Evolutionary conservation across 2,888 invertebrate species (phyloP).

Genomic region (Pegoplata infirma): DNA sequence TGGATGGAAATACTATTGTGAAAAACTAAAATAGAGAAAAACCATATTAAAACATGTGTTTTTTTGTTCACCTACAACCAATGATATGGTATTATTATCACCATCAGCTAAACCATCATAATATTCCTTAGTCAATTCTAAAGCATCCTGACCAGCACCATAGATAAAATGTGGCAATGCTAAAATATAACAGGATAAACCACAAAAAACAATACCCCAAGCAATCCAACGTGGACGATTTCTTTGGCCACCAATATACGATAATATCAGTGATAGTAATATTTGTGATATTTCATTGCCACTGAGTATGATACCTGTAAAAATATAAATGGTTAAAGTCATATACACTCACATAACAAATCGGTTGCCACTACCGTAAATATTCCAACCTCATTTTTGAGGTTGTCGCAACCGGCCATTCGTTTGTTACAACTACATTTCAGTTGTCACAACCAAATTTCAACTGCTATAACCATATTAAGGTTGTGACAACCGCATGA

Average conservation of each 20-base stretch:
- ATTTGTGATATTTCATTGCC: constrained; percentile 86
- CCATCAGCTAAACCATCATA: constrained; percentile 65
- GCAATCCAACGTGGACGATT: constrained; percentile 84
- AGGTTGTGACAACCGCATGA: no score
- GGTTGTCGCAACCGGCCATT: no score
- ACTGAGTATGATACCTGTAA: constrained; percentile 82
- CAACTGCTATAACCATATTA: no score
- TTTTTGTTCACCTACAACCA: constrained; percentile 70
- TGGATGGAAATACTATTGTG: no score
- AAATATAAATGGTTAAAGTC: no score
- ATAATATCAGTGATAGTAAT: constrained; percentile 81
- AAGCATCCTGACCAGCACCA: constrained; percentile 80
- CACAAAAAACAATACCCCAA: constrained; percentile 82
- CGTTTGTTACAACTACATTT: no score
- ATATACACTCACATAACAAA: no score
- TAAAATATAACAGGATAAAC: constrained; percentile 81
- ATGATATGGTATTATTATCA: constrained; percentile 59
- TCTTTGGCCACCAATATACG: constrained; percentile 83
- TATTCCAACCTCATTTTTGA: no score
- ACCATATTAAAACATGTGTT: background rate
- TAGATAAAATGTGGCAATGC: constrained; percentile 82
- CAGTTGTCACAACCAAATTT: no score
- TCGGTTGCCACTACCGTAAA: no score
- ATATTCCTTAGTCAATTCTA: constrained; percentile 77
- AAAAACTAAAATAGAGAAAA: no score